phyloP scores from a whole-genome alignment of 2,888 invertebrate species.

The Liposcelis brunnea region DNA sequence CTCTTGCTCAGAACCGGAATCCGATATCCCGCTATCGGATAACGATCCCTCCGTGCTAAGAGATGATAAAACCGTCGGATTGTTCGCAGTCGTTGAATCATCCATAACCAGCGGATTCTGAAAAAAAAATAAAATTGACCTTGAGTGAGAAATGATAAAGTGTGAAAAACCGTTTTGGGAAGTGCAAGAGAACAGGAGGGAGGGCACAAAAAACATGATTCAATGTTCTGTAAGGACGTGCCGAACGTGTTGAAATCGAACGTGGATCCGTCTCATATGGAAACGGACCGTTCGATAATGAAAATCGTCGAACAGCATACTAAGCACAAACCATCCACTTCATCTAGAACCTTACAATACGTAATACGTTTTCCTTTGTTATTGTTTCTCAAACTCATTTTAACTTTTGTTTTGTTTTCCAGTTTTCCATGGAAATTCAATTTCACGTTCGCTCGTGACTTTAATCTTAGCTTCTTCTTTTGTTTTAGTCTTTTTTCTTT shows the following conservation, averaged over 20 bases:
- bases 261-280: too few relatives aligned
- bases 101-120: conserved; percentile 14
- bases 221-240: too few relatives aligned
- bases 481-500: neutral
- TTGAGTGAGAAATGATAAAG: conserved; percentile 6
- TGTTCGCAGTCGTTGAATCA: conserved; percentile 11
- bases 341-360: neutral
- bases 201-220: conserved; percentile 6
- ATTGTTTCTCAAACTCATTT: too few relatives aligned
- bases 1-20: conserved; percentile 52
- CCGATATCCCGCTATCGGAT: conserved; percentile 64
- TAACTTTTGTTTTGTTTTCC: too few relatives aligned
- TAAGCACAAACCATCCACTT: conserved; percentile 27
- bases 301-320: conserved; percentile 41
- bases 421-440: too few relatives aligned
- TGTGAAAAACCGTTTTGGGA: conserved; percentile 5
- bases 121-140: conserved; percentile 10
- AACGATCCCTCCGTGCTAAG: conserved; percentile 40
- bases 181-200: conserved; percentile 16
- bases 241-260: neutral
- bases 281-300: conserved; percentile 34
- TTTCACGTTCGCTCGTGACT: too few relatives aligned
- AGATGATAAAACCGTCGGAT: conserved; percentile 9
- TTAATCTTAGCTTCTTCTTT: neutral
- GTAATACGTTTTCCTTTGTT: too few relatives aligned